These are phyloP conservation scores for Crocodylus rhombifer DNA, from an alignment of 2,797 vertebrate genomes.

Conservation along the genomic window DNA sequence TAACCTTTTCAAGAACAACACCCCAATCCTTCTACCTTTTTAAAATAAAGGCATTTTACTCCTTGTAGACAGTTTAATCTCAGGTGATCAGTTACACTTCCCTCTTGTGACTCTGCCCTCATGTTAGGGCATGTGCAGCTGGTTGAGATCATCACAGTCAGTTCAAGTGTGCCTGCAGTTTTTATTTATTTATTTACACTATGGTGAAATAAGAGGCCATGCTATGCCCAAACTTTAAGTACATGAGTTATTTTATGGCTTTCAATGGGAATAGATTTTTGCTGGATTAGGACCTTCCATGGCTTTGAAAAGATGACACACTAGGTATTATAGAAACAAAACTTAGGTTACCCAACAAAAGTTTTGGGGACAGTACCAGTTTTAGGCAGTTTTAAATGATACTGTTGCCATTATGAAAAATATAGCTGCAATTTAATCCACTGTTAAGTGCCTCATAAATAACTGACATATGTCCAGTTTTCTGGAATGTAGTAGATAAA, in stretches of 20 bases:
- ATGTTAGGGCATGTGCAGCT: not conserved
- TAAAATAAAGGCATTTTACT: not conserved
- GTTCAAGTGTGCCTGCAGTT: not conserved
- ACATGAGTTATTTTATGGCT: constrained; percentile 45
- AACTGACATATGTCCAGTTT: constrained; percentile 12
- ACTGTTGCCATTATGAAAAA: not conserved
- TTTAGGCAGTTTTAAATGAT: constrained; percentile 12
- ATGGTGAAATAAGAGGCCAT: constrained; percentile 23
- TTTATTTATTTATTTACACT: not conserved
- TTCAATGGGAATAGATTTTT: constrained; percentile 39
- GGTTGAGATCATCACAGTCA: constrained; percentile 39
- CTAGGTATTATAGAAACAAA: constrained; percentile 47
- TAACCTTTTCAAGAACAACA: not conserved
- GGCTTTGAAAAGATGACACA: constrained; percentile 30
- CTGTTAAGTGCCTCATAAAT: constrained; percentile 40
- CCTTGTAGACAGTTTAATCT: not conserved
- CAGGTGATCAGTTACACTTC: not conserved
- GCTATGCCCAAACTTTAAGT: constrained; percentile 22
- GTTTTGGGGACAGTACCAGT: constrained; percentile 15
- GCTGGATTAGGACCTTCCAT: constrained; percentile 15
- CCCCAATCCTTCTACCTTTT: not conserved
- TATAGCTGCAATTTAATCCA: constrained; percentile 41
- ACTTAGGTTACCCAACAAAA: not conserved
- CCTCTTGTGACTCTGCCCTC: constrained; percentile 18
- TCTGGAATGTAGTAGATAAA: not conserved